Conservation (phyloP, 1,140 invertebrate genomes). For the Drosophila lacteicornis region DNA sequence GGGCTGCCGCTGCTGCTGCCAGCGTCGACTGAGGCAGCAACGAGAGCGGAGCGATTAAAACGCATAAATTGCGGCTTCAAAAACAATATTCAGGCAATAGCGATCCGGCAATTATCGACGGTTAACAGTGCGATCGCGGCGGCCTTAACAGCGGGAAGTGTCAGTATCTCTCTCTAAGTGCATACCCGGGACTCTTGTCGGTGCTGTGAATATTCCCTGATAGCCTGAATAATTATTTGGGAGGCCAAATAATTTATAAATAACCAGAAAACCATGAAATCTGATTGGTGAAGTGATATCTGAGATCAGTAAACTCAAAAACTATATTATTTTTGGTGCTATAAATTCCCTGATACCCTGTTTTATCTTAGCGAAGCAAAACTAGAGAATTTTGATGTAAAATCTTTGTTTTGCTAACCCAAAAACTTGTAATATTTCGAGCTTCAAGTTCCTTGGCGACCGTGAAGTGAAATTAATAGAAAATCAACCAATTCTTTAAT, state of each 20-base stretch:
- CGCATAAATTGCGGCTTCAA: constrained; percentile 60
- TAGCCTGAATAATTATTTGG: neutral
- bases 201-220: neutral
- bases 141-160: constrained; percentile 22
- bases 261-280: neutral
- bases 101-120: constrained; percentile 67
- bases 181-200: neutral
- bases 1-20: constrained; percentile 5
- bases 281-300: neutral
- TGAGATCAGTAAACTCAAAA: neutral
- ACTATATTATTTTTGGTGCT: neutral
- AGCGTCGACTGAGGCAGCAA: constrained; percentile 22
- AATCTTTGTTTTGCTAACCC: too few species aligned
- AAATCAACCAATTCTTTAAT: neutral
- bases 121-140: constrained; percentile 46
- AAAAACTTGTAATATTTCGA: too few species aligned
- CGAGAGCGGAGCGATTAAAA: constrained; percentile 58
- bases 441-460: neutral
- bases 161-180: constrained; percentile 1
- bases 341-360: neutral
- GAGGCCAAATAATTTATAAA: neutral
- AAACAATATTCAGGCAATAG: constrained; percentile 62
- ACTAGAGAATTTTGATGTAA: too few species aligned
- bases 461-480: neutral
- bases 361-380: neutral